A percentile compares a stretch with the other conserved stretches of the same genome.
Evolutionary conservation across 1,140 invertebrate genomes (phyloP).

Genomic region (Lysiphlebus fabarum): DNA sequence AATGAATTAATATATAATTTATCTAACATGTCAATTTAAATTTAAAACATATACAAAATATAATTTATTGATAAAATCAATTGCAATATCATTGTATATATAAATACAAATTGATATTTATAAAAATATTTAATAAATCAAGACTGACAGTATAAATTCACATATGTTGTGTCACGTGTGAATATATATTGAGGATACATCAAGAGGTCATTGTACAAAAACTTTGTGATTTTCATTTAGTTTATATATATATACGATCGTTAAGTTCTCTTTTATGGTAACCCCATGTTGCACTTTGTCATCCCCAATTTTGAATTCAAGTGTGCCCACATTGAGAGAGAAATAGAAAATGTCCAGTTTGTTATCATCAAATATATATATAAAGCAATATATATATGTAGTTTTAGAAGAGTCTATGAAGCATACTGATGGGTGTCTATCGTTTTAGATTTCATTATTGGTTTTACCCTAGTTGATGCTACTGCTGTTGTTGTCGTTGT

Average conservation of each 20-base stretch:
- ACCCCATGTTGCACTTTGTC: constrained; percentile 5
- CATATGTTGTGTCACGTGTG: constrained; percentile 2
- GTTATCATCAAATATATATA: constrained; percentile 10
- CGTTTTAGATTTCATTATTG: constrained; percentile 5
- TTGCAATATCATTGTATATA: no score
- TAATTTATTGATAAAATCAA: no score
- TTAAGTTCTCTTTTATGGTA: constrained; percentile 21
- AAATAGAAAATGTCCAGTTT: constrained; percentile 12
- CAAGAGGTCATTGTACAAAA: constrained; percentile 8
- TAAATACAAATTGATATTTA: no score
- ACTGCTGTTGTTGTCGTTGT: not conserved
- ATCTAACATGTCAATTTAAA: no score
- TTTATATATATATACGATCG: constrained; percentile 3
- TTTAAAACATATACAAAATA: no score
- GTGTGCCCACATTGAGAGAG: not conserved
- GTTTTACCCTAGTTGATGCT: not conserved
- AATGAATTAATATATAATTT: no score
- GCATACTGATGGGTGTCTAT: not conserved
- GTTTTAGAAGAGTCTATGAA: not conserved
- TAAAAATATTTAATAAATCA: no score
- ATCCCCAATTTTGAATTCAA: not conserved
- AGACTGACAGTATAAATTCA: not conserved
- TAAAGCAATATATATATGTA: not conserved
- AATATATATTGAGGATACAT: constrained; percentile 6
- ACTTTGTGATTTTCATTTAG: not conserved